A percentile compares a stretch with the other conserved stretches of the same genome.
phyloP scores from a whole-genome alignment of 30 jellyfish, hydroid and myxozoan genomes.

The Aurelia aurita complex sp. Pacific region DNA sequence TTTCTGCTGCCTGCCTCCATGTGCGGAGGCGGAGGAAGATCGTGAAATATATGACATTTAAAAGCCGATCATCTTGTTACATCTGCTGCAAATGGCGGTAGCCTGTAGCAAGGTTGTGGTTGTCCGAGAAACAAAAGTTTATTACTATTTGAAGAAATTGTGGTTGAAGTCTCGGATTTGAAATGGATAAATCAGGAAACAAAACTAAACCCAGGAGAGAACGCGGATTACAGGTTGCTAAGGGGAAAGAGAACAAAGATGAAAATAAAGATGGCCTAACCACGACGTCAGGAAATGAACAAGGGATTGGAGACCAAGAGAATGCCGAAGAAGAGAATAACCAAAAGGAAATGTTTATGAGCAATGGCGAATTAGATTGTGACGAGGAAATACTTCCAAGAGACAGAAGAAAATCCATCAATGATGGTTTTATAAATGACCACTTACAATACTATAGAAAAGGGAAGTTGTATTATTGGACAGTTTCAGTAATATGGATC shows the following conservation, averaged over 20 bases:
- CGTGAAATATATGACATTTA: too few species aligned
- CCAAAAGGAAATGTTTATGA: not conserved
- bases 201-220: not conserved
- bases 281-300: not conserved
- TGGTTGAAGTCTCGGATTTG: too few species aligned
- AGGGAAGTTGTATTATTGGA: slow-evolving; percentile 8
- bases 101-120: too few species aligned
- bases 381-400: not conserved
- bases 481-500: slow-evolving; percentile 48
- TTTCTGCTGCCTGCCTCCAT: too few species aligned
- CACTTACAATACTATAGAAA: not conserved
- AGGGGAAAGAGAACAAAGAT: slow-evolving; percentile 1
- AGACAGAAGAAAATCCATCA: not conserved
- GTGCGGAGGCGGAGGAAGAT: too few species aligned
- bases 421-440: not conserved
- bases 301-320: slow-evolving; percentile 11
- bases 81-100: too few species aligned
- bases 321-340: slow-evolving; percentile 6
- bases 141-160: too few species aligned
- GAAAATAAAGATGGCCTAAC: slow-evolving; percentile 3
- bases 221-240: not conserved
- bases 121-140: too few species aligned
- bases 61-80: too few species aligned
- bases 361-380: not conserved
- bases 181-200: too few species aligned